Conservation (phyloP, 2,113 vertebrate species). For the Xenus cinereus region DNA sequence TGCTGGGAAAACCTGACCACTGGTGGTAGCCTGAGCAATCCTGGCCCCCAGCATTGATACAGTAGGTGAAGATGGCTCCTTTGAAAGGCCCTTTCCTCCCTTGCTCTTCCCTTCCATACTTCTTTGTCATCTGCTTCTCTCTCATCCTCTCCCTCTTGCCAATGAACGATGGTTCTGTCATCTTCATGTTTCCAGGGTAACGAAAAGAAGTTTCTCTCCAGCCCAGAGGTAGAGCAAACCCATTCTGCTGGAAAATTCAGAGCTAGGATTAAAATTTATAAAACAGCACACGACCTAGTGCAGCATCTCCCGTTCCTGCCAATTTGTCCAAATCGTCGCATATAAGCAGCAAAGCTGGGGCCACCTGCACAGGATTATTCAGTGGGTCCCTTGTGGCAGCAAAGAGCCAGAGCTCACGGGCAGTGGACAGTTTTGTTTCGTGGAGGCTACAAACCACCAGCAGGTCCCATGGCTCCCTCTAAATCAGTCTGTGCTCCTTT, state of each 20-base stretch:
- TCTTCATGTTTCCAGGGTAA: slow-evolving; percentile 61
- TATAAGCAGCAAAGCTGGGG: not conserved
- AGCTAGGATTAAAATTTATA: slow-evolving; percentile 37
- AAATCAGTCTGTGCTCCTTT: not conserved
- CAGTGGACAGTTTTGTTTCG: not conserved
- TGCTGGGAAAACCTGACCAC: not conserved
- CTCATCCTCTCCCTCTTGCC: not conserved
- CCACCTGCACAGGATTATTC: not conserved
- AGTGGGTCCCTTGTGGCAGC: not conserved
- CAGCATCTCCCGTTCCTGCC: not conserved
- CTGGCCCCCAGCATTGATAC: not conserved
- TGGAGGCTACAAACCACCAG: not conserved
- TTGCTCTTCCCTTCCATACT: not conserved
- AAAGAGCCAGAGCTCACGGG: not conserved
- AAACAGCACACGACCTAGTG: slow-evolving; percentile 9
- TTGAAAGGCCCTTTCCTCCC: not conserved
- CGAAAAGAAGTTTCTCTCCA: slow-evolving; percentile 35
- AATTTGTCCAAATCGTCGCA: not conserved
- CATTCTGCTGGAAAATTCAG: slow-evolving; percentile 58
- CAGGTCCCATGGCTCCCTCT: not conserved
- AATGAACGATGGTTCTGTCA: not conserved
- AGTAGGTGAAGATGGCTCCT: not conserved
- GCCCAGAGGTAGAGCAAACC: slow-evolving; percentile 46
- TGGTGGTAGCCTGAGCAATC: not conserved
- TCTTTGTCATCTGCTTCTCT: not conserved